Evolutionary conservation across 2,888 invertebrate species (phyloP).

Genomic region (Helobdella robusta): DNA sequence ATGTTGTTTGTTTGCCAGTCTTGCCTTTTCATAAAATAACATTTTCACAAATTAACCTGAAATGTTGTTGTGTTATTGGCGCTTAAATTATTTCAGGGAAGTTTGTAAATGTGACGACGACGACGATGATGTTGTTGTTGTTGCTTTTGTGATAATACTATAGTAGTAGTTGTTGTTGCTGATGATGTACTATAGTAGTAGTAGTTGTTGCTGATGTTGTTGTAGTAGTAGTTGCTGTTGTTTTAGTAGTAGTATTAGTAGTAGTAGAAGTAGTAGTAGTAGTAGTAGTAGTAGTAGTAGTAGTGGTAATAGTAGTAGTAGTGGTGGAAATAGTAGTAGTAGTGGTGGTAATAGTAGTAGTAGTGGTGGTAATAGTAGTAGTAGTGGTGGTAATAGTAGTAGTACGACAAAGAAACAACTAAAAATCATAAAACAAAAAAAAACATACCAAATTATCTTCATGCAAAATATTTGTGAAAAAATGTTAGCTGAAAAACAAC

Average conservation of each 20-base stretch:
- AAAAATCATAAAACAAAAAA: too few relatives aligned
- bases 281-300: slow-evolving; percentile 18
- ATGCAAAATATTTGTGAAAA: neutral
- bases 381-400: neutral
- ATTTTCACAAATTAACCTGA: too few relatives aligned
- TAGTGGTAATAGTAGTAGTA: slow-evolving; percentile 26
- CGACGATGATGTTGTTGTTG: too few relatives aligned
- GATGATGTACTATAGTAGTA: too few relatives aligned
- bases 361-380: slow-evolving; percentile 1
- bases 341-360: slow-evolving; percentile 26
- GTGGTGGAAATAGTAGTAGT: slow-evolving; percentile 29
- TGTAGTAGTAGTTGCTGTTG: slow-evolving; percentile 15
- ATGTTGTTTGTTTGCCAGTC: too few relatives aligned
- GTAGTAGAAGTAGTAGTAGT: slow-evolving; percentile 17
- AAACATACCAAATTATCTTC: neutral
- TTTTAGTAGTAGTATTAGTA: slow-evolving; percentile 18
- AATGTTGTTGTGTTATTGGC: too few relatives aligned
- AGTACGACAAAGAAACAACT: too few relatives aligned
- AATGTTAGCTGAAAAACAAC: neutral
- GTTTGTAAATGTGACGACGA: too few relatives aligned
- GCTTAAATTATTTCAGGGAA: too few relatives aligned
- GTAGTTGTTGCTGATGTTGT: slow-evolving; percentile 12
- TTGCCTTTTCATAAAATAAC: too few relatives aligned
- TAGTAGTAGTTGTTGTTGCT: too few relatives aligned
- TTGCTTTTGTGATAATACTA: too few relatives aligned